Evolutionary conservation across 2,888 invertebrate species (phyloP), one percentile per base, ranked within the genome.

Genomic region (Epistrophe eligans): DNA sequence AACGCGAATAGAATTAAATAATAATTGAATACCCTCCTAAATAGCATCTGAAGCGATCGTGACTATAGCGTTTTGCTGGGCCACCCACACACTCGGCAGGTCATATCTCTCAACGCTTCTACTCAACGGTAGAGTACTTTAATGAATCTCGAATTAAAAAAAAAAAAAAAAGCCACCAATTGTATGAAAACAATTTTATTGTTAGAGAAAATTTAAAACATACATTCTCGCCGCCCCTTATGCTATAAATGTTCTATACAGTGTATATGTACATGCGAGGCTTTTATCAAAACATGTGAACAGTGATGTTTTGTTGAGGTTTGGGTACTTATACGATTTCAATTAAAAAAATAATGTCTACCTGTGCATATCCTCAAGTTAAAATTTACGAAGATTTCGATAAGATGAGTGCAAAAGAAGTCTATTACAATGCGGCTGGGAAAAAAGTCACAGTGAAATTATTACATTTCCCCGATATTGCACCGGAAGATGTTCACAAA

Each of bases 321-420:
- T 67, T 35, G 13, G 32, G 35, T 50, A 66, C 32, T 66, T 32
- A 35, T 8, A 17, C 17, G 32, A 55, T 87, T 82, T 79, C 87
- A 81, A 79, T 90, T 7, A 24, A 89, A 87, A 89, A 89, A 89
- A 92, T 91, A 89, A 93, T 93, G 93, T 92, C 93, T 84, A 91
- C 93, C 91, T 92, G 92, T 89, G 92, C 92, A 48, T 91, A 91
- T 88, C 91, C 91, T 57, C 91, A 91, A 90, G 93, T 93, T 64
- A 91, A 92, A 88, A 93, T 93, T 85, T 93, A 91, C 89, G 93
- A 93, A 90, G 93, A 93, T 89, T 93, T 93, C 82, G 93, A 93
- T 89, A 93, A 92, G 90, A 93, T 93, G 92, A 93, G 93, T 88
- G 93, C 93, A 89, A 93, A 93, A 88, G 93, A 93, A 88, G 92